Base-by-base conservation (phyloP, 1,140 invertebrate genomes). In the Drosophila asahinai region DNA sequence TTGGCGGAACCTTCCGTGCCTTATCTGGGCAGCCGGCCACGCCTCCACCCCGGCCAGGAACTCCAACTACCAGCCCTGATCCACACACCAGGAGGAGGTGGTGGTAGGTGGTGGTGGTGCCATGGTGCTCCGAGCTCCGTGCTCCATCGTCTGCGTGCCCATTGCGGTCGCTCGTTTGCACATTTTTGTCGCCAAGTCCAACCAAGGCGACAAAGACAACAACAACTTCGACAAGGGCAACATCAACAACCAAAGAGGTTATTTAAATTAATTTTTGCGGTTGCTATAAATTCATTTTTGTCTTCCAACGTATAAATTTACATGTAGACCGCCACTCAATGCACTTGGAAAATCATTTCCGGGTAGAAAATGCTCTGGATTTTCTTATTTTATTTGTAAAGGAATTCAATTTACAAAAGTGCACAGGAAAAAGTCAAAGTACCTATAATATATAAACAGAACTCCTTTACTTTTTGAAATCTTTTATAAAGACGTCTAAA, bases 181-280 rank as follows among this genome's bases (percentile, higher is more conserved):
- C 54, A 57, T 57, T 57, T 57, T 57, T 57, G 54, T 57, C 54
- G 54, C 54, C 54, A 74, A 64, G 51, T 63, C 55, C 66, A 47
- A 57, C 58, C 60, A 49, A 38, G 36, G 54, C 54, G 54, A 57
- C 54, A 40, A 57, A 57, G 54, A 57, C 36, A 4, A 19, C 54
- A 57, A 57, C 54, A 40, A 57, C 54, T 5, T 57, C 54, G 54
- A 57, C 54, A 57, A 40, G 54, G 54, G 54, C 54, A 57, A 55
- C 47, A 75, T 49, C 40, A 51, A 45, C 59, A 36, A 71, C 68
- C 70, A 61, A 83, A 82, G 66, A 83, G 80, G 80, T 83, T 83
- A 70, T 82, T 83, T 83, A 82, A 83, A 82, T 83, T 83, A 83
- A 83, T 83, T 83, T 83, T 76, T 82, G 81, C 81, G 80, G 80